Evolutionary conservation across 92 coral and sea anemone genomes (phyloP), one percentile per base, ranked within the genome.

Genomic region (Montipora capitata): DNA sequence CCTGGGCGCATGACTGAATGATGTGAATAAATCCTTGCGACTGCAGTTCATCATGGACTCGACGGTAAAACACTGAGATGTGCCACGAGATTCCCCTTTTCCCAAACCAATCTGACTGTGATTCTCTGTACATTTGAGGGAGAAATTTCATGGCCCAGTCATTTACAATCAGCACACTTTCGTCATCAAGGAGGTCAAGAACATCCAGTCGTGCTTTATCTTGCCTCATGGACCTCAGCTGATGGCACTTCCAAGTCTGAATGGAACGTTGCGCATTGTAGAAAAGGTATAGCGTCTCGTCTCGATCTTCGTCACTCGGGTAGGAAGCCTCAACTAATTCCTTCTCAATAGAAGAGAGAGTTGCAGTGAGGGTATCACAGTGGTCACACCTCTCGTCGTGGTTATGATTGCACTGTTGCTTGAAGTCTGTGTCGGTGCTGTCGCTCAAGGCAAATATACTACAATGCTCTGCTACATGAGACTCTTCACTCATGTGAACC

Each of bases 241-340:
- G 51, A 42, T 88, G 92, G 76, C 83, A 58, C 74, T 88, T 82
- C 88, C 92, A 88, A 41, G 92, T 52, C 44, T 65, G 72, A 17
- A 88, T 74, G 88, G 94, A 84, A 57, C 63, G 77, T 66, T 62
- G 78, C 3, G 92, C 88, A 17, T 38, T 59, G 48, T 75, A 64
- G 35, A 76, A 20, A 40, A 81, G 38, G 43, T n/a, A n/a, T n/a
- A n/a, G n/a, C n/a, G n/a, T n/a, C n/a, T n/a, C n/a, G n/a, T n/a
- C n/a, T n/a, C n/a, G 72, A 44, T 87, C 89, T 40, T 87, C 94
- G 16, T 70, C 87, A 17, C 13, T 45, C n/a, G 80, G 67, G 51
- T 51, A 87, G 9, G 70, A 61, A 4, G 72, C 39, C 39, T 72
- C 77, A 7, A 52, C 13, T 40, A 77, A 41, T 40, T 52, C 7